phyloP scores from a whole-genome alignment of 2,797 vertebrate genomes.

The Sebastes iracundus region DNA sequence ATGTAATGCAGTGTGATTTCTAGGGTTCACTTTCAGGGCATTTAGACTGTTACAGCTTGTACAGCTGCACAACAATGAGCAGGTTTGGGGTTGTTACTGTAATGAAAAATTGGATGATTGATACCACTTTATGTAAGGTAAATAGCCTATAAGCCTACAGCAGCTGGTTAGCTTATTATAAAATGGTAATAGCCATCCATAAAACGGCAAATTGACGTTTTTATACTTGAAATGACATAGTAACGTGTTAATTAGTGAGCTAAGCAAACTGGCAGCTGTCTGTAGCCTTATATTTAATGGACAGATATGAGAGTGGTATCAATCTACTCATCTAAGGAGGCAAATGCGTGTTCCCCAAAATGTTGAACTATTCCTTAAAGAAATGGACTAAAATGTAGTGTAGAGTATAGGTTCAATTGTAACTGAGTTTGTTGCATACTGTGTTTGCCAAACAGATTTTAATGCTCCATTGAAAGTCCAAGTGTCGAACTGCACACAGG shows the following conservation, averaged over 20 bases:
- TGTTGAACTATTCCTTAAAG: too few relatives aligned
- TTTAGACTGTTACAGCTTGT: neutral
- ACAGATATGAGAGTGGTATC: neutral
- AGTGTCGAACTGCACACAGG: neutral
- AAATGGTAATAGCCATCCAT: neutral
- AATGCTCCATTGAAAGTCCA: neutral
- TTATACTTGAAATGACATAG: neutral
- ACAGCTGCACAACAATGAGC: neutral
- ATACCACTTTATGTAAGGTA: neutral
- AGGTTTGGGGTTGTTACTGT: neutral
- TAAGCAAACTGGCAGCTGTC: neutral
- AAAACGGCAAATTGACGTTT: neutral
- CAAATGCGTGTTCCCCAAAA: accelerated
- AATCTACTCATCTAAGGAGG: neutral
- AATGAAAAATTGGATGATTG: neutral
- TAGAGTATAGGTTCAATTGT: neutral
- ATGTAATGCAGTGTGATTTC: neutral
- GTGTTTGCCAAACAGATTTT: neutral
- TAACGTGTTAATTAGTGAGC: neutral
- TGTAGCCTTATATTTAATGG: neutral
- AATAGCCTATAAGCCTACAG: neutral
- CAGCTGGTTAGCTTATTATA: neutral
- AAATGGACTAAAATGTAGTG: neutral
- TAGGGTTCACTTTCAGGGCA: neutral
- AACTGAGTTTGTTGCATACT: neutral